Percentiles rank a stretch among this genome's conserved stretches.
phyloP scores from a whole-genome alignment of 2,113 vertebrate species.

The Chloropsis hardwickii region DNA sequence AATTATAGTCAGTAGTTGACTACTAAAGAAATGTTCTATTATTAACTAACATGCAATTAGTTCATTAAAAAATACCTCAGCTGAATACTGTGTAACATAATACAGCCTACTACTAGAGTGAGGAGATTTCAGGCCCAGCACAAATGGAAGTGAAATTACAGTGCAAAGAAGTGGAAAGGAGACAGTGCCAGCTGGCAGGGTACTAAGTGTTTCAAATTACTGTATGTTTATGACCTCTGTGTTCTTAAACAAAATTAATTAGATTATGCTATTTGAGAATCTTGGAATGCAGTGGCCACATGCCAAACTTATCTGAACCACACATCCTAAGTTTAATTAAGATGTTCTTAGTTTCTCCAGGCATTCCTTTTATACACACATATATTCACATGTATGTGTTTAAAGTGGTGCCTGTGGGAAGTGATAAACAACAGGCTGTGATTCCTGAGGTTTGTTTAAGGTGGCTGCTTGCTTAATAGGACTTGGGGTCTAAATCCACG shows the following conservation, averaged over 20 bases:
- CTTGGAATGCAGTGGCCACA: slow-evolving; percentile 65
- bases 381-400: background rate
- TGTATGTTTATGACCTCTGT: slow-evolving; percentile 73
- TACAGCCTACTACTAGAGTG: slow-evolving; percentile 59
- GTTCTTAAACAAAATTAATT: slow-evolving; percentile 77
- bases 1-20: slow-evolving; percentile 69
- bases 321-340: slow-evolving; percentile 77
- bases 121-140: slow-evolving; percentile 59
- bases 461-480: background rate
- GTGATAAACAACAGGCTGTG: slow-evolving; percentile 52
- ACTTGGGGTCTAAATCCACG: background rate
- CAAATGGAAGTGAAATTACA: slow-evolving; percentile 74
- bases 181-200: slow-evolving; percentile 75
- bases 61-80: slow-evolving; percentile 77
- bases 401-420: slow-evolving; percentile 58
- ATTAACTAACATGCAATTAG: slow-evolving; percentile 83
- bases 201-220: slow-evolving; percentile 74
- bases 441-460: slow-evolving; percentile 25
- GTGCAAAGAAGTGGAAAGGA: slow-evolving; percentile 62
- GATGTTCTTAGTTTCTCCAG: slow-evolving; percentile 72
- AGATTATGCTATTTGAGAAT: slow-evolving; percentile 79
- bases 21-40: slow-evolving; percentile 73
- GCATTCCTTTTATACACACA: slow-evolving; percentile 36
- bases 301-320: slow-evolving; percentile 73
- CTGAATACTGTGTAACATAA: slow-evolving; percentile 75